Percentiles rank a stretch among this genome's conserved stretches.
phyloP scores from a whole-genome alignment of 2,888 invertebrate genomes.

The Thera obeliscata region DNA sequence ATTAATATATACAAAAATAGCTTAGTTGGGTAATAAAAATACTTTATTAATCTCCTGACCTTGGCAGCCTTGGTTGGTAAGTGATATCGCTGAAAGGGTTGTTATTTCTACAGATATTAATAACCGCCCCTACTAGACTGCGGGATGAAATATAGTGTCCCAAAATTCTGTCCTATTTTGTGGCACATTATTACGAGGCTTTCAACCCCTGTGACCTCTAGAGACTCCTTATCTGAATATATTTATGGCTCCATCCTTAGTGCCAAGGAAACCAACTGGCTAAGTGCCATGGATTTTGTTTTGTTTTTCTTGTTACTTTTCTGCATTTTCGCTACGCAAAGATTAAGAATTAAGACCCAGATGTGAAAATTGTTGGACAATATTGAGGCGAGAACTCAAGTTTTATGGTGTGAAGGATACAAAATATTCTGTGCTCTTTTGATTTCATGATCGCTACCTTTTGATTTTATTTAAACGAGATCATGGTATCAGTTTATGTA shows the following conservation, averaged over 20 bases:
- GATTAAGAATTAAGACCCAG: conserved; percentile 15
- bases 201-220: conserved; percentile 12
- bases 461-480: too few species aligned
- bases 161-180: conserved; percentile 13
- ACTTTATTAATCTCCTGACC: conserved; percentile 1
- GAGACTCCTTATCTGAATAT: conserved; percentile 21
- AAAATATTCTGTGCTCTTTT: too few species aligned
- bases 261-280: conserved; percentile 28
- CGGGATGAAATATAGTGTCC: conserved; percentile 11
- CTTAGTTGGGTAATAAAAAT: background rate
- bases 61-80: background rate
- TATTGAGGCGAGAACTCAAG: background rate
- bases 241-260: conserved; percentile 27
- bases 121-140: conserved; percentile 1
- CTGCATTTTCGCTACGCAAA: conserved; percentile 12
- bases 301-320: conserved; percentile 17
- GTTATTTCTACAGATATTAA: conserved; percentile 5
- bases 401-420: too few species aligned
- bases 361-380: background rate
- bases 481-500: too few species aligned
- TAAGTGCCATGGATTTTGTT: conserved; percentile 19
- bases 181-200: conserved; percentile 10
- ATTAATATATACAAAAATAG: background rate
- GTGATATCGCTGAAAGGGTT: conserved; percentile 4
- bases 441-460: too few species aligned